Base-by-base conservation (phyloP, 1,140 invertebrate species). In the Hyles vespertilio region DNA sequence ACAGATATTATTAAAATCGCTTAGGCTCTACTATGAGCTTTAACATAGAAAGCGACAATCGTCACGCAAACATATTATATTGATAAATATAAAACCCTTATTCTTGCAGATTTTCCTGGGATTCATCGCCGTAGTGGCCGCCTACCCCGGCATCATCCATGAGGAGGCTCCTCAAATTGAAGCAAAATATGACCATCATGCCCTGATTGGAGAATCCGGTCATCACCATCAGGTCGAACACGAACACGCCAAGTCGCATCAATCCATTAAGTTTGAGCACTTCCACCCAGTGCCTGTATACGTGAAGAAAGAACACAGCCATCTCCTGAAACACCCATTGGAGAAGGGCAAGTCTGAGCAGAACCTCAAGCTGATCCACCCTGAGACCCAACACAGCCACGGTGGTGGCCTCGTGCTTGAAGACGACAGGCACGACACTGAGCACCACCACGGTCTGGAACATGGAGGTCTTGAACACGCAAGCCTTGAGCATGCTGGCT, bases 201-300 rank as follows among this genome's bases (percentile, higher is more conserved):
- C 72, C 3, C 74, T 90, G 36, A 87, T 90, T 12, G 89, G 90
- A 57, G 91, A 92, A 56, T 90, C 91, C 45, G 91, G 90, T 50
- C 89, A 91, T 72, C 91, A 91, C 65, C 91, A 91, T 54, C 89
- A 92, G 60, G 79, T 92, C 40, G 86, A 92, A 59, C 91, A 92
- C 61, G 91, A 92, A 66, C 91, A 92, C 66, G 92, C 92, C 22
- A 92, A 91, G 63, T 92, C 92, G 22, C 92, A 92, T 69, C 92
- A 93, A 77, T 92, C 91, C 43, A 91, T 93, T 63, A 92, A 92
- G 65, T 92, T 93, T 67, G 91, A 92, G 69, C 92, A 93, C 64
- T 92, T 91, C 77, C 92, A 92, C 64, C 89, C 92, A 5, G 92
- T 93, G 6, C 92, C 92, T 9, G 92, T 92, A 3, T 92, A 92